These are phyloP conservation scores for Diploptera punctata DNA, from an alignment of 2,888 invertebrate species.

Conservation along the genomic window DNA sequence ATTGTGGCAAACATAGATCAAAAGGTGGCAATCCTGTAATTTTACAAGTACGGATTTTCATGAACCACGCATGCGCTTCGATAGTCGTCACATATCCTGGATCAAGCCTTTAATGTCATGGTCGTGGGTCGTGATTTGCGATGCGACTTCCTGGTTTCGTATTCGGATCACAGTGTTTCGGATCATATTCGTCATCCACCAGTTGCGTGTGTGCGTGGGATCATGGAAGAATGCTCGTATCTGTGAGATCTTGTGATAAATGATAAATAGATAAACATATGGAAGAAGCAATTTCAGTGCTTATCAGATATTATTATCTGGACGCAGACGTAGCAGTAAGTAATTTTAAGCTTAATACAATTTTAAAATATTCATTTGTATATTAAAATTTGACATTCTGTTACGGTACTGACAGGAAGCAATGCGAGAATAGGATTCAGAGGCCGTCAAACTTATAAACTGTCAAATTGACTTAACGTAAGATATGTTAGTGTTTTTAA, in stretches of 20 bases:
- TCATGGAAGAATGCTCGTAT: too few species aligned
- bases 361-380: neutral
- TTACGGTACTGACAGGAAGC: neutral
- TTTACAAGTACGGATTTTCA: too few species aligned
- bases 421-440: neutral
- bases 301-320: neutral
- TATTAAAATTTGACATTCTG: neutral
- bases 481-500: too few species aligned
- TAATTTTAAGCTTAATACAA: neutral
- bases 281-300: neutral
- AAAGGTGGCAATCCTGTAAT: too few species aligned
- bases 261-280: slow-evolving; percentile 7
- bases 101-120: too few species aligned
- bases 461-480: too few species aligned
- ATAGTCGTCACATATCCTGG: too few species aligned
- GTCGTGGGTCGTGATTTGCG: too few species aligned
- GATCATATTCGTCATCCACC: too few species aligned
- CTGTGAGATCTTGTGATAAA: neutral
- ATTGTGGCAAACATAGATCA: too few species aligned
- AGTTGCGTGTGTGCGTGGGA: slow-evolving; percentile 22
- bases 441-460: neutral
- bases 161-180: neutral
- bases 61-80: too few species aligned
- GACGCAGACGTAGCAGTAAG: neutral
- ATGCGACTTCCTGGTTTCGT: neutral